Percentiles rank a stretch among this genome's conserved stretches.
These are phyloP conservation scores for Ciconia maguari DNA, from an alignment of 2,113 vertebrate species.

Conservation along the genomic window DNA sequence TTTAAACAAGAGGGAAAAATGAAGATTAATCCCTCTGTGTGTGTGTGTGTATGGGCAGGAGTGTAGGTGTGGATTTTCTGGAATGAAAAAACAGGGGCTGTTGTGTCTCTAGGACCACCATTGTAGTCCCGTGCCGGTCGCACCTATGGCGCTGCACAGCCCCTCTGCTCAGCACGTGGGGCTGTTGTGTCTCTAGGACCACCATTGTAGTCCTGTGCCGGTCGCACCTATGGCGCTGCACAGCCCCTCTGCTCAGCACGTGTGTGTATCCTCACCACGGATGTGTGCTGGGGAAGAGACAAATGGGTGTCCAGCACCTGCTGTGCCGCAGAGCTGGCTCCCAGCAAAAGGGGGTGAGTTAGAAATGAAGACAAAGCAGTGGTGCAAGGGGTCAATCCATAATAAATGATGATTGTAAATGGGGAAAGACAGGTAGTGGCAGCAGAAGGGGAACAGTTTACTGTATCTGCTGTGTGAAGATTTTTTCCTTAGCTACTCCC, in stretches of 20 bases:
- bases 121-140: fast-evolving
- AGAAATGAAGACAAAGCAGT: background rate
- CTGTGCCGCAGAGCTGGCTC: background rate
- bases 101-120: background rate
- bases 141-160: too few species aligned
- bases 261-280: background rate
- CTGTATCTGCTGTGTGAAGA: background rate
- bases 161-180: fast-evolving
- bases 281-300: background rate
- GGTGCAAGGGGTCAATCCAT: background rate
- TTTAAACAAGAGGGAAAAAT: background rate
- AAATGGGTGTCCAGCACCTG: background rate
- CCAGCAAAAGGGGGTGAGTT: background rate
- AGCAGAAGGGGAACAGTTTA: fast-evolving
- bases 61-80: background rate
- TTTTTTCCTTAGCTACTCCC: constrained; percentile 71
- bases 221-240: too few species aligned
- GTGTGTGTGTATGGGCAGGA: background rate
- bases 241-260: background rate
- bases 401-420: fast-evolving
- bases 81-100: background rate
- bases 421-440: background rate
- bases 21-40: background rate
- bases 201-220: fast-evolving
- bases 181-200: background rate